phyloP scores from a whole-genome alignment of 2,888 invertebrate genomes.

The Sicus ferrugineus region DNA sequence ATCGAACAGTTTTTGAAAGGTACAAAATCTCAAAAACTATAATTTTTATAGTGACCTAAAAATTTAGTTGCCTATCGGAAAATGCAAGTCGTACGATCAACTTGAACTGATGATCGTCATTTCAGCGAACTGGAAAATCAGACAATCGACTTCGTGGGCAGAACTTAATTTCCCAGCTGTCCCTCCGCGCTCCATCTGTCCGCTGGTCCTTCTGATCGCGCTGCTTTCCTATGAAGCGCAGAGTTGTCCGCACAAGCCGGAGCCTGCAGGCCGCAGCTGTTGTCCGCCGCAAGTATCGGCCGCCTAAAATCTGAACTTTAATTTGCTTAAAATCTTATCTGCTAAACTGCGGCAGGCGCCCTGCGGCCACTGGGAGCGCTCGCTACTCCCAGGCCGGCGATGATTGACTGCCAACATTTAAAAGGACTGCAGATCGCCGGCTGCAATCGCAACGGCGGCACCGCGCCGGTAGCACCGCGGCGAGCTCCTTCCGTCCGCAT shows the following conservation, averaged over 20 bases:
- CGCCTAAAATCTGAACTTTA: conserved; percentile 28
- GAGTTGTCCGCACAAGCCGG: background rate
- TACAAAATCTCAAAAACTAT: no score
- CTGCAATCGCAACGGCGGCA: conserved; percentile 4
- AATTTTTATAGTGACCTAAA: no score
- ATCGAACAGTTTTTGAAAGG: no score
- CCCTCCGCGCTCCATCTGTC: background rate
- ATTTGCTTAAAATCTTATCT: conserved; percentile 25
- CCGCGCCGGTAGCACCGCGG: background rate
- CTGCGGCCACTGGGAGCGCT: background rate
- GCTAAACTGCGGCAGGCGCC: conserved; percentile 6
- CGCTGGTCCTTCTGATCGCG: background rate
- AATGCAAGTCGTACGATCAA: no score
- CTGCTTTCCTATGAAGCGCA: background rate
- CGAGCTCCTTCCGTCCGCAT: no score
- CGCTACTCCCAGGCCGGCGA: background rate
- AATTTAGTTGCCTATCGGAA: no score
- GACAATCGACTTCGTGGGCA: background rate
- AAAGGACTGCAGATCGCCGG: background rate
- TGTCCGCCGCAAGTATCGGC: conserved; percentile 22
- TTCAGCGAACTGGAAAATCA: no score
- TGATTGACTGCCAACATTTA: conserved; percentile 1
- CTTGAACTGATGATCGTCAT: background rate
- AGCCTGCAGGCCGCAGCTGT: background rate
- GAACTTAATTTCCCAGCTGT: background rate